Conservation (phyloP, 2,113 vertebrate species). For the Vulpes lagopus region DNA sequence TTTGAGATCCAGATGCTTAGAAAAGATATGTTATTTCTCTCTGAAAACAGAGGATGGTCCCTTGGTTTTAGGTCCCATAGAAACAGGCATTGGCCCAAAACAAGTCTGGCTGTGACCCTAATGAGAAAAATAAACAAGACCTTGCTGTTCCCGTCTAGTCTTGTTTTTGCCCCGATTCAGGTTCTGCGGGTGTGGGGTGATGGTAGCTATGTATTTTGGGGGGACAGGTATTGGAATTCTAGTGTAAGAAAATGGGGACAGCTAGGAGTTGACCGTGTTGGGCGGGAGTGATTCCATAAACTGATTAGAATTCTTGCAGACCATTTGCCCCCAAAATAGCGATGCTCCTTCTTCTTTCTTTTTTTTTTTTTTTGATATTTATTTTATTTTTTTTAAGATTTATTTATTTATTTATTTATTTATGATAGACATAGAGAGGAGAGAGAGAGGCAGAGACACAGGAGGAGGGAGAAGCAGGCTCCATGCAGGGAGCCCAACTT, state of each 20-base stretch:
- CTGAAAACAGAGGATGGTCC: not conserved
- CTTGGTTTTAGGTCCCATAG: not conserved
- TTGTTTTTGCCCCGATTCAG: not conserved
- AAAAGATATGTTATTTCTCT: not conserved
- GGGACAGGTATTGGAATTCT: constrained; percentile 20
- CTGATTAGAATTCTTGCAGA: not conserved
- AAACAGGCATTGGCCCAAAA: not conserved
- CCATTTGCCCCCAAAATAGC: not conserved
- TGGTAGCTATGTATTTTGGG: not conserved
- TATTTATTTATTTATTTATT: too few relatives aligned
- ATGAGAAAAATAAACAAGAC: not conserved
- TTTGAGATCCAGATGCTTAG: not conserved
- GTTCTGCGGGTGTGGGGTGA: not conserved
- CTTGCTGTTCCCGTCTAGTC: not conserved
- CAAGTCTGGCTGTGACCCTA: not conserved
- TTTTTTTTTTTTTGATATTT: too few relatives aligned
- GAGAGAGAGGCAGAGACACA: too few relatives aligned
- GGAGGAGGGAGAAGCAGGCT: too few relatives aligned
- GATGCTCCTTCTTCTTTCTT: not conserved
- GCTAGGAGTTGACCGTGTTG: not conserved
- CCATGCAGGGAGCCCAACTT: accelerated
- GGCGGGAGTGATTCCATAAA: not conserved
- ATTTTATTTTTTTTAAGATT: too few relatives aligned
- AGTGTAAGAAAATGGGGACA: not conserved
- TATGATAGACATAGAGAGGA: too few relatives aligned